These are phyloP conservation scores for Oenanthe oenanthe DNA, from an alignment of 2,113 vertebrate genomes.

Conservation along the genomic window DNA sequence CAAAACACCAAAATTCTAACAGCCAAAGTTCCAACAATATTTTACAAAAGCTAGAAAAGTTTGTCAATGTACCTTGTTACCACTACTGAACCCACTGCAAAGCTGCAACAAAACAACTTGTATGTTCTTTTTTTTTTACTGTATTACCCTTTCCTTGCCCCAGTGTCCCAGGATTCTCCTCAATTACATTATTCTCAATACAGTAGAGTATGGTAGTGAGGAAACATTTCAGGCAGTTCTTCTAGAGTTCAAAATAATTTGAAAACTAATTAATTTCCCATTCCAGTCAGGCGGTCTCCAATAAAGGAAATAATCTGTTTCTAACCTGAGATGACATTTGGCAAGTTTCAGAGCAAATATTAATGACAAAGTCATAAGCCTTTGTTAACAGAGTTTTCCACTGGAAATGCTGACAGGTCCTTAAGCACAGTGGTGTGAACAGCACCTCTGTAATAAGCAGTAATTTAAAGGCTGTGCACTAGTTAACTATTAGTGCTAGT, in stretches of 20 bases:
- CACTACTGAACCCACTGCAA: not conserved
- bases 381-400: slow-evolving; percentile 29
- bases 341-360: slow-evolving; percentile 41
- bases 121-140: not conserved
- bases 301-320: slow-evolving; percentile 14
- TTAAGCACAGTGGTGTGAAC: slow-evolving; percentile 58
- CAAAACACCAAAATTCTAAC: not conserved
- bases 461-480: slow-evolving; percentile 60
- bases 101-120: not conserved
- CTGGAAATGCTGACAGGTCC: slow-evolving; percentile 57
- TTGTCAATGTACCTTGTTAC: not conserved
- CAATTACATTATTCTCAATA: not conserved
- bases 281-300: not conserved
- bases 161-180: not conserved
- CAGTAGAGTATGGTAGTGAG: not conserved
- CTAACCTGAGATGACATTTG: slow-evolving; percentile 21
- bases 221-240: not conserved
- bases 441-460: slow-evolving; percentile 31
- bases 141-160: not conserved
- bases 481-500: slow-evolving; percentile 63
- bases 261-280: not conserved
- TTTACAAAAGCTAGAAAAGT: not conserved
- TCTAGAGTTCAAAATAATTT: not conserved
- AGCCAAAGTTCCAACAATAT: not conserved
- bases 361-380: slow-evolving; percentile 48